phyloP scores from a whole-genome alignment of 2,113 vertebrate species.

The Jaculus jaculus region DNA sequence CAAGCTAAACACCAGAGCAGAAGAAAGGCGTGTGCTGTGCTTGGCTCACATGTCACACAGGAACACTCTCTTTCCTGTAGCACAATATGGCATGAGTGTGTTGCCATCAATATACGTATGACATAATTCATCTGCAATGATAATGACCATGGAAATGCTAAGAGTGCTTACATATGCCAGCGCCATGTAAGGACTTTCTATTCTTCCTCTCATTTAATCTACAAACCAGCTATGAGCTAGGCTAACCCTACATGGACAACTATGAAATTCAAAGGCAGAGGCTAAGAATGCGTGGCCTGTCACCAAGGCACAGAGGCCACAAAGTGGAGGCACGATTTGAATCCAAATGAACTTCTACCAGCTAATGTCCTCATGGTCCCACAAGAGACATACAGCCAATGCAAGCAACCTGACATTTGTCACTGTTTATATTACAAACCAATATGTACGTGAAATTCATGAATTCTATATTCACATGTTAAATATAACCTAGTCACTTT shows the following conservation, averaged over 20 bases:
- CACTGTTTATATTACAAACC: not conserved
- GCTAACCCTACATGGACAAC: not conserved
- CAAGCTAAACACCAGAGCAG: not conserved
- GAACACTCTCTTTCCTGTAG: too few species aligned
- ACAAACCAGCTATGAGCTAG: not conserved
- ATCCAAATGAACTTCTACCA: not conserved
- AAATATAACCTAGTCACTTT: not conserved
- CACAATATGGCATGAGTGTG: too few species aligned
- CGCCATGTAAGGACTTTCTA: not conserved
- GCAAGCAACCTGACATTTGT: not conserved
- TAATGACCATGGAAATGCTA: not conserved
- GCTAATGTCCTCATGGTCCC: not conserved
- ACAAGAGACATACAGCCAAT: not conserved
- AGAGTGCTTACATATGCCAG: not conserved
- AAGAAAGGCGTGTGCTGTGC: fast-evolving
- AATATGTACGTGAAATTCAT: not conserved
- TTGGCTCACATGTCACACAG: fast-evolving
- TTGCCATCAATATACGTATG: not conserved
- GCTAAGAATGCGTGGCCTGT: not conserved
- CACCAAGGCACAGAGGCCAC: not conserved
- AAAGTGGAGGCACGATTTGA: not conserved
- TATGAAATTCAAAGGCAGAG: not conserved
- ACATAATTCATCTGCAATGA: not conserved
- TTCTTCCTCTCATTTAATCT: not conserved
- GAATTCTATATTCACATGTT: too few species aligned